phyloP scores from a whole-genome alignment of 2,113 vertebrate species.

The Phodopus roborovskii region DNA sequence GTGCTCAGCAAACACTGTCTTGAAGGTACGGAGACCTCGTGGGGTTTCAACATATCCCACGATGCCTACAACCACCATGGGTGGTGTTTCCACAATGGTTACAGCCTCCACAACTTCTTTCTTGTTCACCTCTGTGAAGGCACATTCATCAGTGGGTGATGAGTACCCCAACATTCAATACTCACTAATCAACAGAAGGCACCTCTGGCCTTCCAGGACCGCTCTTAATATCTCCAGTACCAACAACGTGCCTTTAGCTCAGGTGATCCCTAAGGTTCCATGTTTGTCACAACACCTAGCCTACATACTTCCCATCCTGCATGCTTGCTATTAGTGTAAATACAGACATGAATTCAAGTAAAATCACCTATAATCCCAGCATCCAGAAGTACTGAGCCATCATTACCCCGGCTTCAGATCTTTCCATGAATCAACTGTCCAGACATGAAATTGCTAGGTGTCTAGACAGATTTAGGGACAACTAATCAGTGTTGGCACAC shows the following conservation, averaged over 20 bases:
- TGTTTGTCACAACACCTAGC: background rate
- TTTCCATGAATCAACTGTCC: too few relatives aligned
- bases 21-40: constrained; percentile 95
- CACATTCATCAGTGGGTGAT: background rate
- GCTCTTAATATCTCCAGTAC: background rate
- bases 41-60: constrained; percentile 96
- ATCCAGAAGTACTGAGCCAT: background rate
- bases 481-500: too few relatives aligned
- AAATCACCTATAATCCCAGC: background rate
- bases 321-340: rapidly evolving
- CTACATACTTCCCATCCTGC: background rate
- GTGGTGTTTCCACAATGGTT: constrained; percentile 96
- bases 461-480: background rate
- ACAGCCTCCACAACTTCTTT: constrained; percentile 99
- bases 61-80: constrained; percentile 96
- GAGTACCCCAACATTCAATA: rapidly evolving
- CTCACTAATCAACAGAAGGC: background rate
- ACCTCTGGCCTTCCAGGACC: too few relatives aligned
- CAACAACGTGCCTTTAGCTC: too few relatives aligned
- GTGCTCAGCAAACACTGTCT: constrained; percentile 97
- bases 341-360: too few relatives aligned
- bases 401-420: background rate
- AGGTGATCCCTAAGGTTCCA: too few relatives aligned
- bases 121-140: constrained; percentile 96
- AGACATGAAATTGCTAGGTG: background rate